Base-by-base conservation (phyloP, 2,888 invertebrate genomes). In the Agrotis puta region DNA sequence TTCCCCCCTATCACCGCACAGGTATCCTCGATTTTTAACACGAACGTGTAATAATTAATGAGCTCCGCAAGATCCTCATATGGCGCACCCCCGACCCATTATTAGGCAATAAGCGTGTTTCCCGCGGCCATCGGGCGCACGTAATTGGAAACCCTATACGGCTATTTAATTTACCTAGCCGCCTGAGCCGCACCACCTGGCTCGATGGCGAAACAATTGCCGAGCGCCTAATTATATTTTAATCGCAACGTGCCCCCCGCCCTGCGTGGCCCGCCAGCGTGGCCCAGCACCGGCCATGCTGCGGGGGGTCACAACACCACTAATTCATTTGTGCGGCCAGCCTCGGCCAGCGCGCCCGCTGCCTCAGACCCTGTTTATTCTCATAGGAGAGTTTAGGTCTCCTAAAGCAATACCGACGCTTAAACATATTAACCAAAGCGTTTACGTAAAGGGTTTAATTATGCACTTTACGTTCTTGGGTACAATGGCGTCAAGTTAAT, bases 171-270 rank as follows among this genome's bases (percentile, higher is more conserved):
- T 94, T 93, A 94, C 94, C 94, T 94, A 92, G 93, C 91, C 88
- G 85, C 77, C 89, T 85, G 89, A 89, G 88, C 89, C 89, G 90
- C 90, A 90, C 92, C 95, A 95, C 95, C 95, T 95, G 95, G 91
- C 93, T 91, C 94, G 93, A 95, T 95, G 94, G 94, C 91, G 93
- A 95, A 95, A 95, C 95, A 94, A 96, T 96, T 94, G 94, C 94
- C 92, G 90, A 89, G 91, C 92, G 93, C 93, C 95, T 96, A 95
- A 95, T 96, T 95, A 95, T 96, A 94, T 95, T 95, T 96, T 95
- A 96, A 96, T 95, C 94, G 94, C 92, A 92, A 93, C 92, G 90
- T 88, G 88, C 91, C 90, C 90, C 90, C 88, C 88, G 88, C 88
- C 79, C 87, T 87, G 83, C 86, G 78, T 79, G 83, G 82, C 81